phyloP scores from a whole-genome alignment of 2,888 invertebrate species.

The Stratiomys singularior region DNA sequence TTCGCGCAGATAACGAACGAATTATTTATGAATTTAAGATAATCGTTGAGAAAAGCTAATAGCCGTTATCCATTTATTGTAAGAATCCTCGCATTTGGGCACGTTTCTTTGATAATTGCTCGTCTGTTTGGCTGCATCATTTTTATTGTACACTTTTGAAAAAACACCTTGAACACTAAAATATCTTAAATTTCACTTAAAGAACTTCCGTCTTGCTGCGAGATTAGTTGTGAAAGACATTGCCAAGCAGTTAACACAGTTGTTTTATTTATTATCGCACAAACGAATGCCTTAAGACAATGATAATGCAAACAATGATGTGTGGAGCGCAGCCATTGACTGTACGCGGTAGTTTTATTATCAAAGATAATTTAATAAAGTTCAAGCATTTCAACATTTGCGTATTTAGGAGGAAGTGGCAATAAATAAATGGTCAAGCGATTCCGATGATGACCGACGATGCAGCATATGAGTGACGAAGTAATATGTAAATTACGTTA shows the following conservation, averaged over 20 bases:
- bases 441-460: not conserved
- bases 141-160: not conserved
- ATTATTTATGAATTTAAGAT: not conserved
- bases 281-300: not conserved
- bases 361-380: conserved; percentile 29
- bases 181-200: conserved; percentile 28
- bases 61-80: too few species aligned
- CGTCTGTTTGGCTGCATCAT: not conserved
- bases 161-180: not conserved
- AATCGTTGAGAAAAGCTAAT: not conserved
- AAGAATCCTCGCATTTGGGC: not conserved
- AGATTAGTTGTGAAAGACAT: not conserved
- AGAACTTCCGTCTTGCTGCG: conserved; percentile 15
- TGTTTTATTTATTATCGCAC: not conserved
- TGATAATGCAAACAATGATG: not conserved
- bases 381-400: not conserved
- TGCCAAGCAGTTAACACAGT: not conserved
- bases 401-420: not conserved
- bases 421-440: not conserved
- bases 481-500: too few species aligned
- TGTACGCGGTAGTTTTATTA: not conserved
- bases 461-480: not conserved
- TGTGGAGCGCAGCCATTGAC: not conserved
- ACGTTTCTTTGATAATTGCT: not conserved
- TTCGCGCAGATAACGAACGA: not conserved